Percentiles rank a stretch among this genome's conserved stretches.
Conservation (phyloP, 2,888 invertebrate genomes). For the Hemithea aestivaria region DNA sequence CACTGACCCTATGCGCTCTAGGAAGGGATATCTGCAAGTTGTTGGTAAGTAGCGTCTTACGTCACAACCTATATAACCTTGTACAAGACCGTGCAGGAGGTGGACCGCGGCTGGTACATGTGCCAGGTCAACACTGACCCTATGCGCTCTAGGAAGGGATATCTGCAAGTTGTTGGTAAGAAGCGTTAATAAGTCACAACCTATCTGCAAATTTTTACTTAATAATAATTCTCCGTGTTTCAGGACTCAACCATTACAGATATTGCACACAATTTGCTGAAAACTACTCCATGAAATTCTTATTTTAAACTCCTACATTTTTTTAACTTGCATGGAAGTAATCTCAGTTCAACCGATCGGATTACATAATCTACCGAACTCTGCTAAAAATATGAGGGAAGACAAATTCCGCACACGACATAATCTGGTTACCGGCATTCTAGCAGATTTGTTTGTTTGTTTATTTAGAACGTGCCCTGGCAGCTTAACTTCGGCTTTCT, state of each 20-base stretch:
- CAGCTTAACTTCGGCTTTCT: constrained; percentile 12
- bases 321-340: no score
- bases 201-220: no score
- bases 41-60: constrained; percentile 90
- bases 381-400: constrained; percentile 10
- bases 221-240: no score
- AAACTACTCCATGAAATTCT: no score
- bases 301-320: no score
- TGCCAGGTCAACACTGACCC: constrained; percentile 96
- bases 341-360: no score
- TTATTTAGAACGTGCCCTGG: constrained; percentile 17
- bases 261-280: no score
- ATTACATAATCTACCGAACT: constrained; percentile 1
- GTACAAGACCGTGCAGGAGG: constrained; percentile 92
- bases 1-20: constrained; percentile 95
- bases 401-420: constrained; percentile 14
- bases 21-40: constrained; percentile 93
- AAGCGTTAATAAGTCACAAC: constrained; percentile 88
- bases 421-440: constrained; percentile 19
- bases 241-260: no score
- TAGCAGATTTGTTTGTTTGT: constrained; percentile 23
- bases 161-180: constrained; percentile 94
- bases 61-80: constrained; percentile 94
- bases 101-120: constrained; percentile 95
- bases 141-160: constrained; percentile 94